A percentile compares a stretch with the other conserved stretches of the same genome.
Evolutionary conservation across 2,888 invertebrate genomes (phyloP).

Genomic region (Nemotelus nigrinus): DNA sequence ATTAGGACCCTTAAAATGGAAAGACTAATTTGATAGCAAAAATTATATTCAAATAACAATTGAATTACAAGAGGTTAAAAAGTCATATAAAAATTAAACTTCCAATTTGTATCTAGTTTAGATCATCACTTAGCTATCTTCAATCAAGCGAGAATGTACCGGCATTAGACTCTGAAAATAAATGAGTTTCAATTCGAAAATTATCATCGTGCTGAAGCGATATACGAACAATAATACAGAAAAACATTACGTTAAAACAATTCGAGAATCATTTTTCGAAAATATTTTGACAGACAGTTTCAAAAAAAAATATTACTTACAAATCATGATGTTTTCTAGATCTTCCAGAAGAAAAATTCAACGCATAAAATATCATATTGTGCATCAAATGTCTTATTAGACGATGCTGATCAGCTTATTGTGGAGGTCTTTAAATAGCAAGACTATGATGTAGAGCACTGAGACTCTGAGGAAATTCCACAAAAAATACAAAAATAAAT

Average conservation of each 20-base stretch:
- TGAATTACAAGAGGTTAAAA: no score
- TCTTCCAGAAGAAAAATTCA: background rate
- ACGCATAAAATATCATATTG: background rate
- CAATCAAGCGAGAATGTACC: slow-evolving; percentile 46
- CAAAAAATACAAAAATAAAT: slow-evolving; percentile 14
- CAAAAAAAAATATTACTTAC: slow-evolving; percentile 14
- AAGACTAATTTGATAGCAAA: no score
- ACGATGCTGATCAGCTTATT: background rate
- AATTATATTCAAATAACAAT: no score
- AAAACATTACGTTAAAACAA: no score
- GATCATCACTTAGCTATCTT: slow-evolving; percentile 15
- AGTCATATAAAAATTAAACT: no score
- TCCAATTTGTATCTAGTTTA: no score
- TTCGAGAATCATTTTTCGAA: no score
- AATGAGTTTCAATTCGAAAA: background rate
- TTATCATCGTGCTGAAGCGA: no score
- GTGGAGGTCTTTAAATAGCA: slow-evolving; percentile 66
- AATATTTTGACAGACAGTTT: no score
- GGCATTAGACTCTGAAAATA: slow-evolving; percentile 46
- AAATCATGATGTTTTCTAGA: slow-evolving; percentile 11
- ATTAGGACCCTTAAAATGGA: no score
- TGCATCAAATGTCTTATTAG: background rate
- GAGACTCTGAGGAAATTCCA: slow-evolving; percentile 71
- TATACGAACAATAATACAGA: no score
- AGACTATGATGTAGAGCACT: slow-evolving; percentile 86